These are phyloP conservation scores for Macrotis lagotis DNA, from an alignment of 2,113 vertebrate genomes.

Conservation along the genomic window DNA sequence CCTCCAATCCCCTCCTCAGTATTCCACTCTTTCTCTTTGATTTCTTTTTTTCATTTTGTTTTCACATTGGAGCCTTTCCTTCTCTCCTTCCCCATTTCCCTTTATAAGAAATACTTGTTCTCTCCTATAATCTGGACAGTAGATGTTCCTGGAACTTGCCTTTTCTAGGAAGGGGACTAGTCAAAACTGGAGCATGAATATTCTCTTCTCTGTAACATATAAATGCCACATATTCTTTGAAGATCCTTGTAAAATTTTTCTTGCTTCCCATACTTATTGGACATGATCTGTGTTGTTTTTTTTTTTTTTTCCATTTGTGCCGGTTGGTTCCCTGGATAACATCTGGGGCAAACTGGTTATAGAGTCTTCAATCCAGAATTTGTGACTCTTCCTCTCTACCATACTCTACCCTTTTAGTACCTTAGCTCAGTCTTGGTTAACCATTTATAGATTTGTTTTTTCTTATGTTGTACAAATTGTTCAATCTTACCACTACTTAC, in stretches of 20 bases:
- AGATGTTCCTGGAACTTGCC: background rate
- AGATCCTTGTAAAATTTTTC: background rate
- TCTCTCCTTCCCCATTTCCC: background rate
- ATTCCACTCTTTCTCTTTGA: background rate
- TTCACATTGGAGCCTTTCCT: background rate
- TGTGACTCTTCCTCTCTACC: background rate
- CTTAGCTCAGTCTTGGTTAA: background rate
- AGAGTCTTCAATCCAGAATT: background rate
- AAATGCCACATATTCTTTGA: background rate
- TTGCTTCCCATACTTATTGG: background rate
- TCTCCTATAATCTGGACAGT: background rate
- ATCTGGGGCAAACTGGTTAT: background rate
- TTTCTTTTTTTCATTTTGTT: background rate
- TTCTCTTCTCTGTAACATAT: background rate
- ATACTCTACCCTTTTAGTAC: background rate
- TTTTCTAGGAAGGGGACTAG: background rate
- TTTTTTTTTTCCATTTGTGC: background rate
- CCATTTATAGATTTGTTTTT: background rate
- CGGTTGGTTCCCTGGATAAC: background rate
- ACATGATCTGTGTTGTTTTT: background rate
- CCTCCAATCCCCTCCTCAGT: background rate
- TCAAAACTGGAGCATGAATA: background rate
- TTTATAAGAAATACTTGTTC: background rate
- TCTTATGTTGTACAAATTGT: background rate
- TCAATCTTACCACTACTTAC: background rate